Evolutionary conservation across 2,888 invertebrate genomes (phyloP).

Genomic region (Oligia fasciuncula): DNA sequence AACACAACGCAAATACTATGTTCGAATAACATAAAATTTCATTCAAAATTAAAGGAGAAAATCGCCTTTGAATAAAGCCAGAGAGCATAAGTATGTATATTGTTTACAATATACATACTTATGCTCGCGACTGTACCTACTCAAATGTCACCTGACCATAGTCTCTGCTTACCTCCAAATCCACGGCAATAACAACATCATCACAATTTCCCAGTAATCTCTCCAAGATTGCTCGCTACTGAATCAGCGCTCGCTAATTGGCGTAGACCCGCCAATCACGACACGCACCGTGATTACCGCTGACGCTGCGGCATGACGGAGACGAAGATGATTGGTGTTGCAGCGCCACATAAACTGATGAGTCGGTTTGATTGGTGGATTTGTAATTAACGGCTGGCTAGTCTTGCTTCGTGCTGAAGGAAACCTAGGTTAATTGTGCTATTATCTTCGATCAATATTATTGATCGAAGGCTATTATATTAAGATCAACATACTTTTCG

Average conservation of each 20-base stretch:
- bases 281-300: slow-evolving; percentile 56
- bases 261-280: slow-evolving; percentile 35
- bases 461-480: too few species aligned
- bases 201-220: slow-evolving; percentile 35
- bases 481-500: background rate
- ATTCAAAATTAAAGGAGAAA: too few species aligned
- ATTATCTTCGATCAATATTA: too few species aligned
- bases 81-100: too few species aligned
- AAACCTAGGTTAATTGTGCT: background rate
- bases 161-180: background rate
- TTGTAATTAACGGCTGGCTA: slow-evolving; percentile 18
- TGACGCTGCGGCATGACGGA: slow-evolving; percentile 42
- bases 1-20: too few species aligned
- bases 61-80: too few species aligned
- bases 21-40: too few species aligned
- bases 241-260: slow-evolving; percentile 60
- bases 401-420: background rate
- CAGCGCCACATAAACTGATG: slow-evolving; percentile 34
- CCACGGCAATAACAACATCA: background rate
- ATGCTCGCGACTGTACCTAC: too few species aligned
- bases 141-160: background rate
- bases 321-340: slow-evolving; percentile 49
- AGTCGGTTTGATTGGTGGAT: slow-evolving; percentile 35
- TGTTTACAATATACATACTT: too few species aligned
- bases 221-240: slow-evolving; percentile 9